Evolutionary conservation across 2,888 invertebrate genomes (phyloP), one percentile per base, ranked within the genome.

Genomic region (Chrysodeixis includens): DNA sequence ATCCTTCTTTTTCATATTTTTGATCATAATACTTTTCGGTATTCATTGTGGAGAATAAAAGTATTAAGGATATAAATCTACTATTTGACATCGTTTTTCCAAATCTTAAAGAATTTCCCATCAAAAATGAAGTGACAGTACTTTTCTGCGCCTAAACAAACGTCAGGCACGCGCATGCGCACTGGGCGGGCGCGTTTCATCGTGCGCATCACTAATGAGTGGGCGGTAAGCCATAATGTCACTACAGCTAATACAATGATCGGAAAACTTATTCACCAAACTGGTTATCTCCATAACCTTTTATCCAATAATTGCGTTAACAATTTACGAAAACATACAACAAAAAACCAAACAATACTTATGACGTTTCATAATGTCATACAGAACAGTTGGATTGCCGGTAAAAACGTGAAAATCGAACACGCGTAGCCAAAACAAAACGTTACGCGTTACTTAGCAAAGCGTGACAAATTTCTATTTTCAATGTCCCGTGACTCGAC

Each of bases 391-490:
- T 55, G 35, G 14, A 12, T 30, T 16, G n/a, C 71, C 30, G 14
- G 30, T 30, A 49, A 49, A 49, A 49, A 49, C n/a, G 46, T 49
- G 10, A 10, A 12, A 18, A 20, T 18, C 46, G 18, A 49, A 49
- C 46, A 46, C 12, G 46, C 46, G 46, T 18, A 49, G 20, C 46
- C 46, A 46, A 10, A 49, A 20, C 46, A 9, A 18, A 9, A 49
- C 69, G 79, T 59, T 80, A 80, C 57, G 3, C 58, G 56, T 49
- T 66, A 68, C 49, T 66, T 62, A 78, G 76, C 84, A 78, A 82
- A 82, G 83, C 90, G 87, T 81, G 80, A 84, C 70, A 81, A 89
- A 88, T 88, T 87, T 87, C 86, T 82, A 83, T 84, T 87, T 89
- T 86, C 86, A 83, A 86, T 88, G 85, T 86, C 85, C 81, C 82